Base-by-base conservation (phyloP, 2,888 invertebrate genomes). In the Drymonia ruficornis region DNA sequence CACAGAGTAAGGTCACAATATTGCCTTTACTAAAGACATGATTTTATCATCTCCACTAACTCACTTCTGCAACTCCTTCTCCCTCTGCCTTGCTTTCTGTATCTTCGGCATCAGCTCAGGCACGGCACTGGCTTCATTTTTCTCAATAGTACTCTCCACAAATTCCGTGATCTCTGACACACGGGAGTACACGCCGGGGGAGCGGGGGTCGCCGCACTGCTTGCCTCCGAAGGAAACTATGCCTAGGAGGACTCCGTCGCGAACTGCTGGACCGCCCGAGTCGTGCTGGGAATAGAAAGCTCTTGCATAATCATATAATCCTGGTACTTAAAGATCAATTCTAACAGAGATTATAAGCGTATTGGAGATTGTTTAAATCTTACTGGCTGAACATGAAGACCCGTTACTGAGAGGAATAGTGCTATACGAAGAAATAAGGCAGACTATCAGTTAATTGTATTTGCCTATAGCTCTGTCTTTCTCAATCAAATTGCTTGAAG, bases 151-250 rank as follows among this genome's bases (percentile, higher is more conserved):
- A 0, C 59, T 23, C 46, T 91, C 88, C 2, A 91, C 89, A 90
- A 91, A 91, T 8, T 78, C 78, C 0, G 91, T 89, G 47, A 87
- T 58, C 59, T 89, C 80, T 0, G 88, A 80, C 1, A 90, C 91
- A 1, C 88, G 59, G 64, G 86, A 84, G 74, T 91, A 91, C 9
- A 91, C 92, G 0, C 92, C 91, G 0, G 91, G 91, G 0, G 89
- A 90, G n/a, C 80, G 77, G 0, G 91, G 90, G 65, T 91, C 91
- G 0, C 91, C 91, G n/a, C 91, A 91, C 55, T 86, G 83, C 67
- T 89, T 89, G 45, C 91, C 91, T 0, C 91, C 91, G 48, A 91
- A 91, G 0, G 91, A 91, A 0, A 91, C 92, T 1, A 91, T 79
- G 0, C 91, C 91, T 0, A 91, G 69, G 0, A 91, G 80, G 0